Base-by-base conservation (phyloP, 2,797 vertebrate genomes). In the Galago senegalensis region DNA sequence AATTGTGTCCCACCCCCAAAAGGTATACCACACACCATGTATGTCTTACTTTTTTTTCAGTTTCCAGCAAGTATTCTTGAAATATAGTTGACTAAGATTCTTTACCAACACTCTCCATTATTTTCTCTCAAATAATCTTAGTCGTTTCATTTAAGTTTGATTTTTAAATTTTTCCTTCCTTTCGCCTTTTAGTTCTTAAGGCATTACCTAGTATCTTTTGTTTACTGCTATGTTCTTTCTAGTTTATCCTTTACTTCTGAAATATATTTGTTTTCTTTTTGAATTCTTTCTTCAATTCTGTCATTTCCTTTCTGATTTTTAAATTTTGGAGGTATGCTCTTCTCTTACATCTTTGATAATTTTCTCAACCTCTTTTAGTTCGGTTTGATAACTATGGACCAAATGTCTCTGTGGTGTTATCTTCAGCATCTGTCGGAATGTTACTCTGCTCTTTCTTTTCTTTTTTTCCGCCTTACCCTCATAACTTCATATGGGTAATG, bases 51-150 rank as follows among this genome's bases (percentile, higher is more conserved):
- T 76, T 73, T 49, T 34, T 93, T 87, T 31, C 2, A 91, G 34
- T 87, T 94, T 87, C 69, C 80, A 89, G 53, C 70, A 90, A 69
- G 27, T 65, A 83, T 95, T 94, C 53, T 89, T 86, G 18, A 89
- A 89, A 60, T 73, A 43, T 53, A 16, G 7, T 80, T 79, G 43
- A 9, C 5, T 75, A 23, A 61, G 7, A 34, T 91, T 69, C 16
- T 67, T 80, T 60, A 2, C 29, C 12, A 94, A 25, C 1, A 21
- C 65, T 92, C 37, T 88, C 25, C 89, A 87, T 81, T 61, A 46
- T 60, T 96, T 95, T 81, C 23, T 80, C 40, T 85, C 60, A 72
- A 75, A 43, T 12, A 46, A 17, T 90, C 53, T 95, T 88, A 84
- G 8, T 70, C 25, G 87, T 27, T 83, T 83, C 8, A 46, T 46